These are phyloP conservation scores for Hyposoter didymator DNA, from an alignment of 2,888 invertebrate genomes.

Conservation along the genomic window DNA sequence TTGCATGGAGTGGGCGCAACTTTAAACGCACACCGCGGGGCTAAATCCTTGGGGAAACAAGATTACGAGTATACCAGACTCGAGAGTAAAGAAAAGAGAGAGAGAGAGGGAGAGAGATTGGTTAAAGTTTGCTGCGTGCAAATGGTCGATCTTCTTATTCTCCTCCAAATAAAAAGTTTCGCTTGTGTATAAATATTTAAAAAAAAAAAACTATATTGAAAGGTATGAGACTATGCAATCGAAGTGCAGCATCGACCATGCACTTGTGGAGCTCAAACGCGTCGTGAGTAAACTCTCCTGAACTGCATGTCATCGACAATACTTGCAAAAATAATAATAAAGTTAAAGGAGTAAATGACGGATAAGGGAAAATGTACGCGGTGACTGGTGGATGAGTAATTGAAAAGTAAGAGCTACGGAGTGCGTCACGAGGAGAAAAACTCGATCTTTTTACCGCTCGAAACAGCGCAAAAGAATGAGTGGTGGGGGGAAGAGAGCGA, in stretches of 20 bases:
- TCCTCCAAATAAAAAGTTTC: neutral
- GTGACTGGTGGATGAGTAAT: conserved; percentile 51
- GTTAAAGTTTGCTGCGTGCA: conserved; percentile 38
- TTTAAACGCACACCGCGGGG: conserved; percentile 59
- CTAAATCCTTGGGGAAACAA: conserved; percentile 60
- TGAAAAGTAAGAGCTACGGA: conserved; percentile 22
- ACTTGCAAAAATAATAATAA: neutral
- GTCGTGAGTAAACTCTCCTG: conserved; percentile 6
- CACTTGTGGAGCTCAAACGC: neutral
- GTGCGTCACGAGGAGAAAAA: neutral
- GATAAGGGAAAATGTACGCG: neutral
- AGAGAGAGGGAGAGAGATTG: conserved; percentile 24
- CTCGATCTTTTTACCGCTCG: conserved; percentile 36
- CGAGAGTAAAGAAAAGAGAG: conserved; percentile 15
- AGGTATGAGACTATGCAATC: neutral
- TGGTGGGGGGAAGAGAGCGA: neutral
- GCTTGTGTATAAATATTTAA: neutral
- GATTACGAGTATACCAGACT: conserved; percentile 55
- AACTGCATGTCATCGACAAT: neutral
- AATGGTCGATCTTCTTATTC: conserved; percentile 47
- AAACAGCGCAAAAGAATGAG: neutral
- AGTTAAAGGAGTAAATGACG: neutral
- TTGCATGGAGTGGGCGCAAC: conserved; percentile 32
- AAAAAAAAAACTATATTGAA: neutral
- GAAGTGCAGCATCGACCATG: neutral